Percentiles rank a stretch among this genome's conserved stretches.
phyloP scores from a whole-genome alignment of 2,797 vertebrate species.

The Peromyscus melanophrys region DNA sequence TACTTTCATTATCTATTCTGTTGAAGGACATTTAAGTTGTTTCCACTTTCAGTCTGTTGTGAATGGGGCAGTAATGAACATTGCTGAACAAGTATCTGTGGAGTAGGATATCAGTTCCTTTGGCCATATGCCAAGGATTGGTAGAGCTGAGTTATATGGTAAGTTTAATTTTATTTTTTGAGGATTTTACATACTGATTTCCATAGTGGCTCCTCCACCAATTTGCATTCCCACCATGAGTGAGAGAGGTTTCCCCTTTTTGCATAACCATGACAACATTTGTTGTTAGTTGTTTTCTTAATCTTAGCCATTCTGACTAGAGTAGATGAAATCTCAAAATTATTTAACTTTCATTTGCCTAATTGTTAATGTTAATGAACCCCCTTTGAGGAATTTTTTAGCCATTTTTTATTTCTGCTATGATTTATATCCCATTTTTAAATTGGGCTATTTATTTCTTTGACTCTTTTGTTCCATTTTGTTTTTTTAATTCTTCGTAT shows the following conservation, averaged over 20 bases:
- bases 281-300: not conserved
- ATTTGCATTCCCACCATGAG: not conserved
- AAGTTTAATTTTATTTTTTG: not conserved
- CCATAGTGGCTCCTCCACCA: not conserved
- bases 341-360: not conserved
- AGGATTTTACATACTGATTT: not conserved
- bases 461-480: not conserved
- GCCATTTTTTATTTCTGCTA: not conserved
- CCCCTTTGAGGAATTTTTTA: not conserved
- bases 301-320: not conserved
- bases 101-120: not conserved
- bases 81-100: not conserved
- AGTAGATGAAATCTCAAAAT: not conserved
- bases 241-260: not conserved
- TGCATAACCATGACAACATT: not conserved
- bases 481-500: not conserved
- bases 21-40: not conserved
- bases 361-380: not conserved
- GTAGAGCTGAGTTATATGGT: not conserved
- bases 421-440: not conserved
- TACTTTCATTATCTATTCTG: not conserved
- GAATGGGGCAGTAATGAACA: not conserved
- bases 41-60: not conserved
- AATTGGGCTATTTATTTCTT: not conserved
- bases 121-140: not conserved